Evolutionary conservation across 1,140 invertebrate genomes (phyloP).

Genomic region (Drosophila asahinai): DNA sequence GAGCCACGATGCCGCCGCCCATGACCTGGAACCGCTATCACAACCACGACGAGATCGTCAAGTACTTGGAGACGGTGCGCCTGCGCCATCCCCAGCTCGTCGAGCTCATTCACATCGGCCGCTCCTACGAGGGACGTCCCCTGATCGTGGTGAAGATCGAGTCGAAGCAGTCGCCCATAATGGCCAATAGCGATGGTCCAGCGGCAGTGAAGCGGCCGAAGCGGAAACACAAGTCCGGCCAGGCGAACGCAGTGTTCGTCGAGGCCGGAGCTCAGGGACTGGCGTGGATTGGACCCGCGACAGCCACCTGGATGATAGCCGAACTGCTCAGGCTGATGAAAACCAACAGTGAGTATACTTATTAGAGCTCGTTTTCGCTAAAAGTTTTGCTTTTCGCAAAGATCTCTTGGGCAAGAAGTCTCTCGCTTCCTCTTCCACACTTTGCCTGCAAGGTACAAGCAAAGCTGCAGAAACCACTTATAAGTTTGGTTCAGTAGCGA

Average conservation of each 20-base stretch:
- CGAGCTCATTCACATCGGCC: conserved; percentile 89
- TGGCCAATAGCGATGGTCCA: conserved; percentile 32
- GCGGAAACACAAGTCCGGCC: conserved; percentile 64
- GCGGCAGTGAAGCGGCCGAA: conserved; percentile 69
- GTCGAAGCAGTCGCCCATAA: conserved; percentile 55
- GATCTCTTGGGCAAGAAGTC: too few species aligned
- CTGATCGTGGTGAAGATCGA: conserved; percentile 86
- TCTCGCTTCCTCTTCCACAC: too few species aligned
- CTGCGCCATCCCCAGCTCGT: conserved; percentile 88
- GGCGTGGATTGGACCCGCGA: conserved; percentile 94
- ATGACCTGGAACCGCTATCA: conserved; percentile 89
- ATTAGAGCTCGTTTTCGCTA: too few species aligned
- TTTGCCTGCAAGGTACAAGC: too few species aligned
- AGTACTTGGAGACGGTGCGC: conserved; percentile 89
- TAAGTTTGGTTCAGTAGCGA: too few species aligned
- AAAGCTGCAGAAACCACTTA: too few species aligned
- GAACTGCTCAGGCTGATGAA: conserved; percentile 89
- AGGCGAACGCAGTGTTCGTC: conserved; percentile 87
- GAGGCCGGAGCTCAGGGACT: conserved; percentile 91
- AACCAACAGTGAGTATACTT: conserved; percentile 80
- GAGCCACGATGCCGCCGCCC: neutral
- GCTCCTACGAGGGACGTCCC: conserved; percentile 90
- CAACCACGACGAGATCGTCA: conserved; percentile 88
- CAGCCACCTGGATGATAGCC: conserved; percentile 91
- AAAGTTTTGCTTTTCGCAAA: too few species aligned